These are phyloP conservation scores for Halesus radiatus DNA, from an alignment of 1,140 invertebrate species.

Conservation along the genomic window DNA sequence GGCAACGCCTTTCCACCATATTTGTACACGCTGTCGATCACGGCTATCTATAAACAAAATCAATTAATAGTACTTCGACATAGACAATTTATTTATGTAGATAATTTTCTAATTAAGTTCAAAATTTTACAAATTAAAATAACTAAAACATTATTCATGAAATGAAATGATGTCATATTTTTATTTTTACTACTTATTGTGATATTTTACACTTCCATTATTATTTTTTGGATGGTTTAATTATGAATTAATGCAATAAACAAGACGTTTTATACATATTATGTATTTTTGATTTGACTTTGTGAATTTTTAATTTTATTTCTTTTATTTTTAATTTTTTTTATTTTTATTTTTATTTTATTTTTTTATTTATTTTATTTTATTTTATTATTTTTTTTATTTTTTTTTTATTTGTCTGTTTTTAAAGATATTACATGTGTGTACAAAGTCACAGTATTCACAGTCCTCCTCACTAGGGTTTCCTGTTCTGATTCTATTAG, in stretches of 20 bases:
- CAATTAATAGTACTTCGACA: conserved; percentile 6
- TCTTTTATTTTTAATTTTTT: no score
- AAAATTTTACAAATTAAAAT: neutral
- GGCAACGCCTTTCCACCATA: conserved; percentile 72
- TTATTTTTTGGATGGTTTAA: neutral
- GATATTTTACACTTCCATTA: neutral
- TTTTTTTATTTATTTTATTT: no score
- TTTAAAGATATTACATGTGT: no score
- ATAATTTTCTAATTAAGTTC: neutral
- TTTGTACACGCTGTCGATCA: conserved; percentile 76
- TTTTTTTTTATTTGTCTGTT: no score
- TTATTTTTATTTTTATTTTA: no score
- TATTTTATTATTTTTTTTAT: no score
- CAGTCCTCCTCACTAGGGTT: no score
- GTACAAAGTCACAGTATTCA: no score
- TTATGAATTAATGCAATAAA: neutral
- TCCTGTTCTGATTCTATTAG: no score
- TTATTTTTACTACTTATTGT: neutral
- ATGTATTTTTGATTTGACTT: neutral
- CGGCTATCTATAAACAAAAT: conserved; percentile 69
- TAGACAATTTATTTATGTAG: conserved; percentile 20
- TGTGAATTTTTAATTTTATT: no score
- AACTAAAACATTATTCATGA: no score
- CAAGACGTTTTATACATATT: no score
- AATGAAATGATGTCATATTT: neutral